Percentiles rank a stretch among this genome's conserved stretches.
These are phyloP conservation scores for Marmota monax DNA, from an alignment of 2,113 vertebrate genomes.

Conservation along the genomic window DNA sequence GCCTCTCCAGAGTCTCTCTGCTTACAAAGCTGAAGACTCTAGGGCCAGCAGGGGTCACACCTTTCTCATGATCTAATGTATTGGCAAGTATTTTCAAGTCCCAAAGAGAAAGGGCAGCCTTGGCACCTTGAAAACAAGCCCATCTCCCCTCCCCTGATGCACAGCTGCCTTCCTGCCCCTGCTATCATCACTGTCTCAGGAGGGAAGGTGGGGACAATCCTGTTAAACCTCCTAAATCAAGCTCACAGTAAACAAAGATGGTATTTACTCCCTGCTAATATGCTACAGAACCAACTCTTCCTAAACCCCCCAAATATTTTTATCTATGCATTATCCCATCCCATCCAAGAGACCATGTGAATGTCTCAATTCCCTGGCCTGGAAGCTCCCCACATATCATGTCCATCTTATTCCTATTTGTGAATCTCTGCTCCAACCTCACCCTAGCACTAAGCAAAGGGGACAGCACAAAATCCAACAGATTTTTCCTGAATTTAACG, in stretches of 20 bases:
- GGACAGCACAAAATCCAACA: background rate
- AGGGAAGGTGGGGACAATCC: background rate
- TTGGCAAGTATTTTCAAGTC: constrained; percentile 57
- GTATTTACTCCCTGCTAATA: background rate
- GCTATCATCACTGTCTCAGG: background rate
- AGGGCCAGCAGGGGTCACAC: background rate
- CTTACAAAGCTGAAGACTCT: constrained; percentile 36
- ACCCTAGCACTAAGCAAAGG: background rate
- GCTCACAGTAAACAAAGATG: background rate
- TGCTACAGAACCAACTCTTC: background rate
- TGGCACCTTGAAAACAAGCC: background rate
- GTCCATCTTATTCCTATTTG: background rate
- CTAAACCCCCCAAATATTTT: background rate
- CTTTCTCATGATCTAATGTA: constrained; percentile 59
- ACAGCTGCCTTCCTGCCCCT: background rate
- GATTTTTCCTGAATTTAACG: background rate
- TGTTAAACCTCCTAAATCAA: background rate
- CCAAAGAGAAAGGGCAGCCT: background rate
- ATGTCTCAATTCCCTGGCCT: background rate
- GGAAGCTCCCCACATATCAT: background rate
- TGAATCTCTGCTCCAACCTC: background rate
- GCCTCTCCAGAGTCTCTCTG: background rate
- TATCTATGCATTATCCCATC: background rate
- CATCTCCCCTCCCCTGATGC: background rate
- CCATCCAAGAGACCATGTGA: no score